phyloP scores from a whole-genome alignment of 2,888 invertebrate genomes.

The Monochamus alternatus region DNA sequence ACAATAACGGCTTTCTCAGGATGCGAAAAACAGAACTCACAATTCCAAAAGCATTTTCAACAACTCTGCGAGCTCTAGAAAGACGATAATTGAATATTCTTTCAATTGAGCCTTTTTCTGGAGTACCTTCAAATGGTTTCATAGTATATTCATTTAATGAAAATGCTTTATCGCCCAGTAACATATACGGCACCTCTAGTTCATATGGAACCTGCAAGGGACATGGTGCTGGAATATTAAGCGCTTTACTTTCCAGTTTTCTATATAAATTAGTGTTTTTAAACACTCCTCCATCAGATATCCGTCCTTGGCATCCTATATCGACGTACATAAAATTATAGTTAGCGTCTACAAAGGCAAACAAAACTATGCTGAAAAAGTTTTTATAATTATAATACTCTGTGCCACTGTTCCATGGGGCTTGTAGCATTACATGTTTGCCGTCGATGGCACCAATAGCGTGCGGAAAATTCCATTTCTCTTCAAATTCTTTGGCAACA shows the following conservation, averaged over 20 bases:
- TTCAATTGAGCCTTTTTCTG: constrained; percentile 42
- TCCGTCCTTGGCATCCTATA: constrained; percentile 61
- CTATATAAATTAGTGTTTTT: constrained; percentile 33
- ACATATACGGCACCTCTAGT: constrained; percentile 40
- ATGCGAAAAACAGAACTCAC: constrained; percentile 35
- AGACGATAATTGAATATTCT: constrained; percentile 51
- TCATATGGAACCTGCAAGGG: constrained; percentile 29
- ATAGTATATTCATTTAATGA: constrained; percentile 46
- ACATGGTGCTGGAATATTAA: constrained; percentile 36
- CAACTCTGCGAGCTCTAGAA: constrained; percentile 47
- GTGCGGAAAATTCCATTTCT: constrained; percentile 42
- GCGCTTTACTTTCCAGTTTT: constrained; percentile 36
- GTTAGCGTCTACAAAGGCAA: constrained; percentile 66
- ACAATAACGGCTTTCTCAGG: constrained; percentile 49
- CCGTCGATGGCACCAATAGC: too few species aligned
- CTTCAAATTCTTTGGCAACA: constrained; percentile 35
- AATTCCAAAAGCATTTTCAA: too few species aligned
- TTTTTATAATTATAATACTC: constrained; percentile 63
- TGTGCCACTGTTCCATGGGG: constrained; percentile 58
- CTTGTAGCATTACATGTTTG: constrained; percentile 60
- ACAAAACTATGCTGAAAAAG: constrained; percentile 63
- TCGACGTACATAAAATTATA: constrained; percentile 64
- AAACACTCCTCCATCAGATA: constrained; percentile 47
- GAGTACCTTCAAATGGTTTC: constrained; percentile 46
- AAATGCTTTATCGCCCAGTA: constrained; percentile 52